Conservation (phyloP, 2,113 vertebrate genomes). For the Cygnus buccinator region DNA sequence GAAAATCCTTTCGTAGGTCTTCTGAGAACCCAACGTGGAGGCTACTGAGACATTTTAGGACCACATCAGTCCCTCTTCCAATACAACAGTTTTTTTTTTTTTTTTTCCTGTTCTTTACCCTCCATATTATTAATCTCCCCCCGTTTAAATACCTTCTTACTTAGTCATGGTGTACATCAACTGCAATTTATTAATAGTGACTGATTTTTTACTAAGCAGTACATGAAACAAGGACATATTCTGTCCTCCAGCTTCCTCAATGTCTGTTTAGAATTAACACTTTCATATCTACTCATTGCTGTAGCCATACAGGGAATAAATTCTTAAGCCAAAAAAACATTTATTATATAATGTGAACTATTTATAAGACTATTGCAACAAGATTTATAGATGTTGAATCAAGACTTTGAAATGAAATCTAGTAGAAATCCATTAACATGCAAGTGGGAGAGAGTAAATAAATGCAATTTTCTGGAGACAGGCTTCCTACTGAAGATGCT, state of each 20-base stretch:
- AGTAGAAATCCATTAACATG: background rate
- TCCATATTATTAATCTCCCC: background rate
- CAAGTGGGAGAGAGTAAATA: background rate
- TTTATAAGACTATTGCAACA: background rate
- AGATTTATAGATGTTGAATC: background rate
- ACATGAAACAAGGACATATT: background rate
- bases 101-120: background rate
- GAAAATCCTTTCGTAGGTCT: background rate
- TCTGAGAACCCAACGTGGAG: background rate
- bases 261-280: background rate
- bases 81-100: background rate
- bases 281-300: background rate
- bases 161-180: background rate
- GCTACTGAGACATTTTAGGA: background rate
- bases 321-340: background rate
- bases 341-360: background rate
- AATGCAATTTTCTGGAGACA: background rate
- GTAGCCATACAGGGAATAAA: background rate
- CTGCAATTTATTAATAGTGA: background rate
- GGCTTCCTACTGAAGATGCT: background rate
- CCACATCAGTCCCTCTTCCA: background rate
- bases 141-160: background rate
- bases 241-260: background rate
- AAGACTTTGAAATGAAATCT: background rate
- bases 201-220: background rate